Percentiles rank a stretch among this genome's conserved stretches.
These are phyloP conservation scores for Papilio aristodemus DNA, from an alignment of 1,140 invertebrate genomes.

Conservation along the genomic window DNA sequence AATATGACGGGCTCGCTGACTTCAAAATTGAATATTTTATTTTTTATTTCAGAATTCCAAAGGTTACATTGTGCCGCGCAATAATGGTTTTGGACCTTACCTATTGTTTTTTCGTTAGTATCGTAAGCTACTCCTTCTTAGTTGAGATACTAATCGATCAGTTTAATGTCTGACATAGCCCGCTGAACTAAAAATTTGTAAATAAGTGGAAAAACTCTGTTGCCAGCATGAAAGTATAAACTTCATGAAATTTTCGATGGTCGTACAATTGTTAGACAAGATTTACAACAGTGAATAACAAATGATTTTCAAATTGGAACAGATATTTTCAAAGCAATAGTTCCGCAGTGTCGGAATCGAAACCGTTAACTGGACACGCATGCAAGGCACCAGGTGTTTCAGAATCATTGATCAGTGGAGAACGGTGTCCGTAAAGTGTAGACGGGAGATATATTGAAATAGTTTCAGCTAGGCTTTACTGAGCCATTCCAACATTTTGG, in stretches of 20 bases:
- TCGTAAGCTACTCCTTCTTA: too few relatives aligned
- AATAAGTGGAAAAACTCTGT: not conserved
- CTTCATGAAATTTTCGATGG: not conserved
- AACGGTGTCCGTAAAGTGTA: constrained; percentile 34
- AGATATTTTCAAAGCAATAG: constrained; percentile 34
- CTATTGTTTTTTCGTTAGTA: too few relatives aligned
- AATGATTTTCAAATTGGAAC: constrained; percentile 28
- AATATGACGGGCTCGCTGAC: not conserved
- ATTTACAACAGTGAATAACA: constrained; percentile 14
- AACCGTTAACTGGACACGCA: constrained; percentile 35
- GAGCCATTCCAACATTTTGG: constrained; percentile 30
- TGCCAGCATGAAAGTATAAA: not conserved
- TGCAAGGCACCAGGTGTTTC: constrained; percentile 33
- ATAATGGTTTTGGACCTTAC: too few relatives aligned
- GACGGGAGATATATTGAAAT: constrained; percentile 34
- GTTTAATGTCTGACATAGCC: too few relatives aligned
- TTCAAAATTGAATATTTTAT: not conserved
- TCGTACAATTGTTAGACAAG: not conserved
- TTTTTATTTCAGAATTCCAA: not conserved
- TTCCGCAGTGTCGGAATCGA: constrained; percentile 30
- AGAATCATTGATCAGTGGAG: constrained; percentile 35
- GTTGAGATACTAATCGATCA: too few relatives aligned
- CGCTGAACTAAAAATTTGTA: not conserved
- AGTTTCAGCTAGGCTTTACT: constrained; percentile 34
- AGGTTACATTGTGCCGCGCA: too few relatives aligned